These are phyloP conservation scores for Tetheella fluctuosa DNA, from an alignment of 2,888 invertebrate genomes.

Conservation along the genomic window DNA sequence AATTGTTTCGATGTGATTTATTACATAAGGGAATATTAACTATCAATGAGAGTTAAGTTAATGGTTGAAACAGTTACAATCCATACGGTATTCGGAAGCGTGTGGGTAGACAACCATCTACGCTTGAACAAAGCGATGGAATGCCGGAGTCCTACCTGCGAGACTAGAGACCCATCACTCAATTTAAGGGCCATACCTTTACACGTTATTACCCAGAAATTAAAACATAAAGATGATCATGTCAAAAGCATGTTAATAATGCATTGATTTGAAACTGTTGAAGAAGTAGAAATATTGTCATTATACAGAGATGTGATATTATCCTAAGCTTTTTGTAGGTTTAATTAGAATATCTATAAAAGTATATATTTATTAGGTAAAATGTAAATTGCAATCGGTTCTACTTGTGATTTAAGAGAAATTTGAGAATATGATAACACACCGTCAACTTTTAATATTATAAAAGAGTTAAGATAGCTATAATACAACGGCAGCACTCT, in stretches of 20 bases:
- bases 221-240: not conserved
- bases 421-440: conserved; percentile 18
- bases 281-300: not conserved
- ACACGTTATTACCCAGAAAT: not conserved
- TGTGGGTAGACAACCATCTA: conserved; percentile 63
- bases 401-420: too few species aligned
- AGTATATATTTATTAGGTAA: not conserved
- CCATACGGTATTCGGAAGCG: conserved; percentile 71
- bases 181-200: conserved; percentile 1
- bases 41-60: conserved; percentile 50
- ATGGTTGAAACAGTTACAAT: conserved; percentile 50
- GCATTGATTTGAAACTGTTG: not conserved
- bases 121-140: conserved; percentile 68
- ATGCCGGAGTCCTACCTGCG: conserved; percentile 72
- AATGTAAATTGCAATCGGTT: too few species aligned
- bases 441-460: not conserved
- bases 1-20: conserved; percentile 17
- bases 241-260: not conserved
- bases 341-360: too few species aligned
- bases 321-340: not conserved
- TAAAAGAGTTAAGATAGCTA: not conserved
- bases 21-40: conserved; percentile 42
- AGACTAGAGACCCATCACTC: conserved; percentile 8
- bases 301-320: not conserved
- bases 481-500: conserved; percentile 23